These are phyloP conservation scores for Gasterosteus nipponicus DNA, from an alignment of 2,113 vertebrate genomes.

Conservation along the genomic window DNA sequence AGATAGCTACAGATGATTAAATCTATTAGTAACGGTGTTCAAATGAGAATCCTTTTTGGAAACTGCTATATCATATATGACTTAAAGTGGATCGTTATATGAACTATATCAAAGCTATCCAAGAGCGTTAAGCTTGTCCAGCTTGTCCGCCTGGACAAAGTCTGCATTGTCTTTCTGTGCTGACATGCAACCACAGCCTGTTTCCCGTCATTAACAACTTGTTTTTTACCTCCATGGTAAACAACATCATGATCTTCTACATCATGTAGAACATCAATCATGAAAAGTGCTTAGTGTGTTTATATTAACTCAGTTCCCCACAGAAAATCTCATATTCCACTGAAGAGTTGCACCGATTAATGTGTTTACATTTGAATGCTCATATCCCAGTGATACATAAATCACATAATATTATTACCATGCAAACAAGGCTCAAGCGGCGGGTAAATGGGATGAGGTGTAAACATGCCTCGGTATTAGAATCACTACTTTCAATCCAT, in stretches of 20 bases:
- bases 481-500: constrained; percentile 34
- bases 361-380: constrained; percentile 52
- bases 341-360: constrained; percentile 32
- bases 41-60: not conserved
- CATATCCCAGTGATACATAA: constrained; percentile 40
- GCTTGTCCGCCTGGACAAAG: not conserved
- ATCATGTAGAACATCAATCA: not conserved
- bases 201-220: not conserved
- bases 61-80: not conserved
- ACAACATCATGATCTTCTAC: not conserved
- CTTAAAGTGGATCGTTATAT: not conserved
- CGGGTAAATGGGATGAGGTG: constrained; percentile 25
- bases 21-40: not conserved
- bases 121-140: not conserved
- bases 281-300: not conserved
- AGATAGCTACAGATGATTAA: not conserved
- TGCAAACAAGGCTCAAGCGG: constrained; percentile 46
- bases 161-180: not conserved
- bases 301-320: constrained; percentile 1
- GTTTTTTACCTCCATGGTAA: not conserved
- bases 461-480: constrained; percentile 39
- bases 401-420: constrained; percentile 47
- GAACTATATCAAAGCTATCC: not conserved
- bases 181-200: not conserved
- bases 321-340: constrained; percentile 37